Conservation (phyloP, 2,113 vertebrate genomes). For the Epinephelus moara region DNA sequence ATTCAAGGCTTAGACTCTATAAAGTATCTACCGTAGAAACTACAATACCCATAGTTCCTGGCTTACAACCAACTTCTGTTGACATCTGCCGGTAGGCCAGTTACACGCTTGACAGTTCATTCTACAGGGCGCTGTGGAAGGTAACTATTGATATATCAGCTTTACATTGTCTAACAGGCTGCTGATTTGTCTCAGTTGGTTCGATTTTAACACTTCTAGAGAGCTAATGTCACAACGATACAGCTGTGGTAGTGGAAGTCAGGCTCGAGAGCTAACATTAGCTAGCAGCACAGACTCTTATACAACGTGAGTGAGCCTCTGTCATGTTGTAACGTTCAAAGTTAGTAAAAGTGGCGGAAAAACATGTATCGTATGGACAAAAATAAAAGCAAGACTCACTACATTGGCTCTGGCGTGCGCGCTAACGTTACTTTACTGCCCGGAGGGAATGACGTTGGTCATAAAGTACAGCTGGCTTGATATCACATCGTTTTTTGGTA, state of each 20-base stretch:
- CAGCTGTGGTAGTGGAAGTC: neutral
- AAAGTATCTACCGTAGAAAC: neutral
- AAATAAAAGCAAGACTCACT: neutral
- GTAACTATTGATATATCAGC: neutral
- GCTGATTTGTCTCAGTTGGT: fast-evolving
- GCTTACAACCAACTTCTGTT: conserved; percentile 5
- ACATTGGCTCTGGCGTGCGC: neutral
- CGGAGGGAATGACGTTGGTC: neutral
- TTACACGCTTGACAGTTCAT: neutral
- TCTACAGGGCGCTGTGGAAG: neutral
- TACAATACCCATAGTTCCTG: conserved; percentile 66
- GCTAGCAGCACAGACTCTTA: conserved; percentile 17
- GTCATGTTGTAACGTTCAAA: neutral
- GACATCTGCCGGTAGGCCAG: conserved; percentile 27
- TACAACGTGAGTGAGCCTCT: neutral
- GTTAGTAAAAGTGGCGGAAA: neutral
- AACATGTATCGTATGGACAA: neutral
- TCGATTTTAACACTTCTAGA: fast-evolving
- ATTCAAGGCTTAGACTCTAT: fast-evolving
- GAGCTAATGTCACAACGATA: neutral
- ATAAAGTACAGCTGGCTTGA: neutral
- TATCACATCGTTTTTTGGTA: too few relatives aligned
- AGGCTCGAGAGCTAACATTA: conserved; percentile 22
- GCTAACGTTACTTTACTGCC: neutral
- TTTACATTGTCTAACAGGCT: neutral